Evolutionary conservation across 1,140 invertebrate genomes (phyloP), one percentile per base, ranked within the genome.

Genomic region (Macrostomum lignano): DNA sequence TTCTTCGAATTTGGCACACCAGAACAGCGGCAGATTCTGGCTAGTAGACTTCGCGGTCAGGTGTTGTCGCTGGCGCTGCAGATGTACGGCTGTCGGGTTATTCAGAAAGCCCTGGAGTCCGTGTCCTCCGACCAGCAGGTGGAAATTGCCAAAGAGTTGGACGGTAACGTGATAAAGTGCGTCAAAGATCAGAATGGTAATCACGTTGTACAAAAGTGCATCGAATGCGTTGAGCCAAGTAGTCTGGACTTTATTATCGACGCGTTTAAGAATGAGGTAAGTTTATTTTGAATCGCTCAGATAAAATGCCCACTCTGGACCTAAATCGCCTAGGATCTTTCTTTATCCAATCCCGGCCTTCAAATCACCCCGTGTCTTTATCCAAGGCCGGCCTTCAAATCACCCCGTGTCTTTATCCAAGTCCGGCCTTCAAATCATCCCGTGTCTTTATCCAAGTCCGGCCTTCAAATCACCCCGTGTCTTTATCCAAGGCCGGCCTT

Each of bases 141-240:
- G 47, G 82, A 93, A 59, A 86, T 96, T 40, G 84, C 93, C 0
- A 71, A 77, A 29, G 86, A 96, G 57, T 61, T 96, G 10, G 84
- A 94, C 52, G 84, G 84, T 0, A 82, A 93, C 52, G 79, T 96
- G 1, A 62, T 93, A 33, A 93, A 91, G 55, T 94, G 86, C 61
- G 84, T 94, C n/a, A 93, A 94, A 60, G 88, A 96, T 61, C 88
- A 96, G 57, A 96, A 96, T 61, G 88, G 64, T 3, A 96, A 96
- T 57, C 88, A 96, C 58, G 88, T 64, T 26, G 58, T 64, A 20
- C 88, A 96, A 59, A 96, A 94, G 47, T 94, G 84, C 55, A 96
- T 98, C 40, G 91, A 98, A 61, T 88, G 84, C 61, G 86, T 98
- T 10, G 81, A 94, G 49, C 82, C 88, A 3, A 65, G 71, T 40